Conservation (phyloP, 1,140 invertebrate species). For the Trachymyrmex septentrionalis region DNA sequence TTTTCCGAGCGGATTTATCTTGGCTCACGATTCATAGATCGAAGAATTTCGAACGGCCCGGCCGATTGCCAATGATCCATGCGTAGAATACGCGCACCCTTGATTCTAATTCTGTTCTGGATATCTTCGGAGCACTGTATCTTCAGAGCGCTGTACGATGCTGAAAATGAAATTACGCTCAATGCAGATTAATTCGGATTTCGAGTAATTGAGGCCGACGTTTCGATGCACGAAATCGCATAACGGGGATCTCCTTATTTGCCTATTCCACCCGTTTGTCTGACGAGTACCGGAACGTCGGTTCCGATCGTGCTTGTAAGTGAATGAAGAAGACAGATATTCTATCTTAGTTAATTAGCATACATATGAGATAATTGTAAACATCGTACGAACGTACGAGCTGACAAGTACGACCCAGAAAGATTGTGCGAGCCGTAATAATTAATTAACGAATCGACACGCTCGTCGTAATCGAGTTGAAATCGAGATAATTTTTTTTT, state of each 20-base stretch:
- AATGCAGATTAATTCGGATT: conserved; percentile 20
- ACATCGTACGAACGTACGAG: neutral
- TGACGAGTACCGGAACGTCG: conserved; percentile 27
- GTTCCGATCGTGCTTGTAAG: conserved; percentile 7
- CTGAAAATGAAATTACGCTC: neutral
- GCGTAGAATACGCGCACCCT: neutral
- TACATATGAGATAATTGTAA: conserved; percentile 10
- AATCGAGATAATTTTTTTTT: neutral
- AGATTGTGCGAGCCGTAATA: neutral
- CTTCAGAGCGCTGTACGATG: no score
- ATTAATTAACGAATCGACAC: neutral
- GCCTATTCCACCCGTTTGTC: neutral
- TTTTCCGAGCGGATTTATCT: conserved; percentile 29
- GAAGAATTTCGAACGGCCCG: neutral
- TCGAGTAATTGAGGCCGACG: conserved; percentile 33
- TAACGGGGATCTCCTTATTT: conserved; percentile 31
- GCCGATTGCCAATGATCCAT: neutral
- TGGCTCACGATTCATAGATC: neutral
- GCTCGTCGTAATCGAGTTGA: neutral
- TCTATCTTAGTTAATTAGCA: conserved; percentile 21
- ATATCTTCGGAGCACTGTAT: no score
- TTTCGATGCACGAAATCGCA: conserved; percentile 28
- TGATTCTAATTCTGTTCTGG: neutral
- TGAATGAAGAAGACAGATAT: conserved; percentile 24
- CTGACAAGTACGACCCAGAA: neutral